Percentiles rank a stretch among this genome's conserved stretches.
phyloP scores from a whole-genome alignment of 2,797 vertebrate species.

The Heteromormyrus szaboi region DNA sequence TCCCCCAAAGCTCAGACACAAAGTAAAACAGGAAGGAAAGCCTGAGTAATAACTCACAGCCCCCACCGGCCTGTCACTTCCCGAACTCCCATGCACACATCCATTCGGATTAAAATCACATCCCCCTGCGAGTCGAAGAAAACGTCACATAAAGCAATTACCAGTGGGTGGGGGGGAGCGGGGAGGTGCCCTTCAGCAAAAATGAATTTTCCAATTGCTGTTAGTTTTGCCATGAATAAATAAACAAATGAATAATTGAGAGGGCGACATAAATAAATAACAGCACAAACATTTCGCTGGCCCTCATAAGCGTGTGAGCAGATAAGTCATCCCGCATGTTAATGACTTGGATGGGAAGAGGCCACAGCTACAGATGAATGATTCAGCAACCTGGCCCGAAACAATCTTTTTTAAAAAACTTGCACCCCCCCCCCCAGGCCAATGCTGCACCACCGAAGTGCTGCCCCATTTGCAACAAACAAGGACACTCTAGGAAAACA shows the following conservation, averaged over 20 bases:
- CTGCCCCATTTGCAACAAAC: slow-evolving; percentile 58
- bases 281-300: slow-evolving; percentile 72
- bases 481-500: slow-evolving; percentile 55
- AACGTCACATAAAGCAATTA: slow-evolving; percentile 64
- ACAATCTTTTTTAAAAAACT: slow-evolving; percentile 46
- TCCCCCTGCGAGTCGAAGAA: slow-evolving; percentile 52
- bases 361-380: slow-evolving; percentile 62
- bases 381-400: slow-evolving; percentile 52
- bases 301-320: slow-evolving; percentile 69
- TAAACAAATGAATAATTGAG: slow-evolving; percentile 83
- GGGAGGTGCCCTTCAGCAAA: slow-evolving; percentile 62
- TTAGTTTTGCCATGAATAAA: slow-evolving; percentile 78
- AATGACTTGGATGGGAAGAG: slow-evolving; percentile 68
- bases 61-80: slow-evolving; percentile 16
- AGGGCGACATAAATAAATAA: slow-evolving; percentile 80
- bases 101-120: slow-evolving; percentile 53
- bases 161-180: slow-evolving; percentile 52
- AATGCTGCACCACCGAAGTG: slow-evolving; percentile 57
- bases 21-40: slow-evolving; percentile 19
- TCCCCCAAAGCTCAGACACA: slow-evolving; percentile 20
- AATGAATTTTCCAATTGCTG: slow-evolving; percentile 78
- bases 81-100: not conserved
- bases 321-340: slow-evolving; percentile 66
- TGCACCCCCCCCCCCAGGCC: slow-evolving; percentile 43
- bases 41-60: slow-evolving; percentile 29